Percentiles rank a stretch among this genome's conserved stretches.
Evolutionary conservation across 1,140 invertebrate species (phyloP).

Genomic region (Archivesica marissinica): DNA sequence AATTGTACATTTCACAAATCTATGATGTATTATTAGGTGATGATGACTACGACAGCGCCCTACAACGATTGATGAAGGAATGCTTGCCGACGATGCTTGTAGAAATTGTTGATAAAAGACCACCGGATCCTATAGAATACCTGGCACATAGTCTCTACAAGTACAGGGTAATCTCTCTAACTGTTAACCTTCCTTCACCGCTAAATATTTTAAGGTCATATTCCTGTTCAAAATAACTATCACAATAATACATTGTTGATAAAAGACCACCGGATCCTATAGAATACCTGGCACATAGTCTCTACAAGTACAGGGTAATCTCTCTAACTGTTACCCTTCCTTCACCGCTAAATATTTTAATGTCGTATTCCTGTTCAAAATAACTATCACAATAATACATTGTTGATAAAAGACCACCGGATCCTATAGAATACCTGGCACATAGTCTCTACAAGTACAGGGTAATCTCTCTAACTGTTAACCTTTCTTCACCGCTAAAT

Average conservation of each 20-base stretch:
- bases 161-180: slow-evolving; percentile 49
- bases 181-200: too few relatives aligned
- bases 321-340: too few relatives aligned
- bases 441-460: slow-evolving; percentile 40
- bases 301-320: slow-evolving; percentile 52
- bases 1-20: too few relatives aligned
- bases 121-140: slow-evolving; percentile 45
- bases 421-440: slow-evolving; percentile 51
- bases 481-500: too few relatives aligned
- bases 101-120: slow-evolving; percentile 43
- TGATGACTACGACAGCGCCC: neutral
- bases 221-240: too few relatives aligned
- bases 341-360: too few relatives aligned
- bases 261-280: slow-evolving; percentile 48
- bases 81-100: slow-evolving; percentile 49
- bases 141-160: slow-evolving; percentile 45
- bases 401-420: slow-evolving; percentile 32
- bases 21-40: too few relatives aligned
- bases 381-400: too few relatives aligned
- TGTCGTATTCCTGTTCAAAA: too few relatives aligned
- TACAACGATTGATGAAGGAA: slow-evolving; percentile 33
- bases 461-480: too few relatives aligned
- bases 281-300: slow-evolving; percentile 36
- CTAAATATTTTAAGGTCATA: too few relatives aligned
- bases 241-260: too few relatives aligned